phyloP scores from a whole-genome alignment of 2,797 vertebrate genomes.

The Eleutherodactylus coqui region DNA sequence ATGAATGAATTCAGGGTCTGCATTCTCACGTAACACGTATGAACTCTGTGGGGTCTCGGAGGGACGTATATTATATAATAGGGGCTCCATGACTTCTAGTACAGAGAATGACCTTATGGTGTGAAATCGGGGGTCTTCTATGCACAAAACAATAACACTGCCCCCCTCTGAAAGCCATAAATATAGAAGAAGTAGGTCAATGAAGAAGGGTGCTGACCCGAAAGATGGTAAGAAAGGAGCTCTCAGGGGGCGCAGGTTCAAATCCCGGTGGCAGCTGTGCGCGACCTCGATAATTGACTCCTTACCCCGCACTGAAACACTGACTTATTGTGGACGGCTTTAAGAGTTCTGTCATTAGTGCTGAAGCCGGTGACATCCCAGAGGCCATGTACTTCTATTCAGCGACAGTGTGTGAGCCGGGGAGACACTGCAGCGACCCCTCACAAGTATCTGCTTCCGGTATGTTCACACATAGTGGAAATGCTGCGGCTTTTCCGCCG shows the following conservation, averaged over 20 bases:
- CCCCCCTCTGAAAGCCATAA: not conserved
- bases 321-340: not conserved
- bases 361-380: too few relatives aligned
- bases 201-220: slow-evolving; percentile 9
- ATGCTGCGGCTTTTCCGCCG: too few relatives aligned
- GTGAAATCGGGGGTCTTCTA: not conserved
- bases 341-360: too few relatives aligned
- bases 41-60: not conserved
- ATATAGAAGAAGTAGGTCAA: not conserved
- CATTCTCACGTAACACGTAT: not conserved
- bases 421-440: not conserved
- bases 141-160: not conserved
- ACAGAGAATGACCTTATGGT: not conserved
- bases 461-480: too few relatives aligned
- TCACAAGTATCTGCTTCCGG: too few relatives aligned
- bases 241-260: not conserved
- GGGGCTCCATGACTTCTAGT: not conserved
- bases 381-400: too few relatives aligned
- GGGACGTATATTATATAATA: not conserved
- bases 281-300: not conserved
- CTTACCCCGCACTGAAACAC: not conserved
- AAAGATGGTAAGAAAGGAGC: not conserved
- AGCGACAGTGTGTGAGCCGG: too few relatives aligned
- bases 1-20: not conserved
- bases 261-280: not conserved